A percentile compares a stretch with the other conserved stretches of the same genome.
These are phyloP conservation scores for Lamellibrachia columna DNA, from an alignment of 2,888 invertebrate species.

Conservation along the genomic window DNA sequence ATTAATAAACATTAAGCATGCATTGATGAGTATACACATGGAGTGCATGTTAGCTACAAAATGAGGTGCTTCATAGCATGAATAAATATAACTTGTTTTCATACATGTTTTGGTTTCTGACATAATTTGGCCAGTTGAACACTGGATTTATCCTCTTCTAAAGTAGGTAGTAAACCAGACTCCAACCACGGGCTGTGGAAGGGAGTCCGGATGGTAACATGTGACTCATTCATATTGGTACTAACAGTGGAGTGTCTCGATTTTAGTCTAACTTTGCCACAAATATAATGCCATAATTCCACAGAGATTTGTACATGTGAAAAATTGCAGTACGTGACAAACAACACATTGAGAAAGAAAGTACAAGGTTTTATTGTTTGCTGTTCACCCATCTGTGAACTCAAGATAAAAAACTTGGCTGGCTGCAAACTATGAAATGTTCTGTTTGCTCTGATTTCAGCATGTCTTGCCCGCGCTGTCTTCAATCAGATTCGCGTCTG, in stretches of 20 bases:
- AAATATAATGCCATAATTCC: too few relatives aligned
- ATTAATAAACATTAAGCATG: neutral
- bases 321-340: neutral
- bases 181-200: neutral
- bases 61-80: neutral
- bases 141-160: neutral
- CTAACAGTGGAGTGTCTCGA: neutral
- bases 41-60: neutral
- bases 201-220: neutral
- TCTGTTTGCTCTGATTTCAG: constrained; percentile 25
- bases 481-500: constrained; percentile 24
- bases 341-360: neutral
- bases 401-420: neutral
- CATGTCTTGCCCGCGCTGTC: constrained; percentile 29
- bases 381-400: neutral
- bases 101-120: neutral
- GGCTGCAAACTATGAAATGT: neutral
- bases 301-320: neutral
- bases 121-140: neutral
- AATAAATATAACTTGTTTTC: neutral
- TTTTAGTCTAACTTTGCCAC: too few relatives aligned
- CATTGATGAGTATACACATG: neutral
- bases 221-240: neutral
- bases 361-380: neutral
- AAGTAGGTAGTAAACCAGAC: neutral